A percentile compares a stretch with the other conserved stretches of the same genome.
phyloP scores from a whole-genome alignment of 2,113 vertebrate species.

The Prochilodus magdalenae region DNA sequence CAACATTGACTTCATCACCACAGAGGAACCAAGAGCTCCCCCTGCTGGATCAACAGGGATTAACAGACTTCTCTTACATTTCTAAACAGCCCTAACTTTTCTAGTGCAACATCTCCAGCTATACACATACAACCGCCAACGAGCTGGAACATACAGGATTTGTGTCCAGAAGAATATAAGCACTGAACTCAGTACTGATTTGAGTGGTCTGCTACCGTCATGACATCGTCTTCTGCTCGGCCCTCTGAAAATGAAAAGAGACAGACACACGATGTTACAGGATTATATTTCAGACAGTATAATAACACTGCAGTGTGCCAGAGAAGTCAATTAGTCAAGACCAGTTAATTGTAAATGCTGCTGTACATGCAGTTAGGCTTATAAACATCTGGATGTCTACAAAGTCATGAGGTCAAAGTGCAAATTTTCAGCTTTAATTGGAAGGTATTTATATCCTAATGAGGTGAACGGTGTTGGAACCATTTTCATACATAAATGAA shows the following conservation, averaged over 20 bases:
- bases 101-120: not conserved
- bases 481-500: too few relatives aligned
- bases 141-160: too few relatives aligned
- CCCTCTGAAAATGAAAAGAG: conserved; percentile 54
- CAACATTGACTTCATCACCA: not conserved
- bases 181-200: not conserved
- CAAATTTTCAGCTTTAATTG: too few relatives aligned
- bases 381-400: not conserved
- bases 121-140: not conserved
- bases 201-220: conserved; percentile 52
- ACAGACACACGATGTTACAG: not conserved
- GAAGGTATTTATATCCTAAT: too few relatives aligned
- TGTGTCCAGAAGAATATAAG: not conserved
- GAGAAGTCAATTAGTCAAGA: too few relatives aligned
- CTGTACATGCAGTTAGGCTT: too few relatives aligned
- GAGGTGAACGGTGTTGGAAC: too few relatives aligned
- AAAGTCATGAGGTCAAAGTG: too few relatives aligned
- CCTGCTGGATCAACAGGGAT: conserved; percentile 19
- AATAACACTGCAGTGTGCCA: too few relatives aligned
- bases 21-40: not conserved
- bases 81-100: not conserved
- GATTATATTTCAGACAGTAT: not conserved
- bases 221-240: conserved; percentile 60
- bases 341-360: too few relatives aligned
- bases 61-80: not conserved